Conservation (phyloP, 1,140 invertebrate species). For the Aphelinus certus region DNA sequence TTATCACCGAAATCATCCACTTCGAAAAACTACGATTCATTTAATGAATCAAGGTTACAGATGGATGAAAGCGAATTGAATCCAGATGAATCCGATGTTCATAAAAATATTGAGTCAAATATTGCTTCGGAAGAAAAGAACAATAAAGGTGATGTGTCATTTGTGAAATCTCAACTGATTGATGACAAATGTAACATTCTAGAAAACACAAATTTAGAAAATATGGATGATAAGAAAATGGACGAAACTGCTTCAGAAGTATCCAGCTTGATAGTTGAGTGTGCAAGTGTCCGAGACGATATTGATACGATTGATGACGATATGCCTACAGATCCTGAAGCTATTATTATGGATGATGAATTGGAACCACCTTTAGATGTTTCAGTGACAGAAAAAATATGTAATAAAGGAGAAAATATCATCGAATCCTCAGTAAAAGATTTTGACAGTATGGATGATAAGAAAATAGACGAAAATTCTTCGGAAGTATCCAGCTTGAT, state of each 20-base stretch:
- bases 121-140: not conserved
- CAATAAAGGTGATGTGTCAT: no score
- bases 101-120: not conserved
- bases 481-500: conserved; percentile 19
- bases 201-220: no score
- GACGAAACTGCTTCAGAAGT: not conserved
- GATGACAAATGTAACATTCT: no score
- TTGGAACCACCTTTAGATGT: conserved; percentile 28
- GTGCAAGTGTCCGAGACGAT: not conserved
- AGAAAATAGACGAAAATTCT: not conserved
- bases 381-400: not conserved
- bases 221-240: not conserved
- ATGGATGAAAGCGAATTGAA: not conserved
- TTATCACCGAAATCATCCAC: not conserved
- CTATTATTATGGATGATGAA: conserved; percentile 32
- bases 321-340: not conserved
- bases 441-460: not conserved
- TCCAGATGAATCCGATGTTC: not conserved
- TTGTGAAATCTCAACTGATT: no score
- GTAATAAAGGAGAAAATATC: not conserved
- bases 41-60: no score
- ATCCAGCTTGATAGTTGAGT: not conserved
- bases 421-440: not conserved
- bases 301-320: not conserved
- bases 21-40: not conserved